Conservation (phyloP, 2,888 invertebrate species). For the Drosophila quinaria region DNA sequence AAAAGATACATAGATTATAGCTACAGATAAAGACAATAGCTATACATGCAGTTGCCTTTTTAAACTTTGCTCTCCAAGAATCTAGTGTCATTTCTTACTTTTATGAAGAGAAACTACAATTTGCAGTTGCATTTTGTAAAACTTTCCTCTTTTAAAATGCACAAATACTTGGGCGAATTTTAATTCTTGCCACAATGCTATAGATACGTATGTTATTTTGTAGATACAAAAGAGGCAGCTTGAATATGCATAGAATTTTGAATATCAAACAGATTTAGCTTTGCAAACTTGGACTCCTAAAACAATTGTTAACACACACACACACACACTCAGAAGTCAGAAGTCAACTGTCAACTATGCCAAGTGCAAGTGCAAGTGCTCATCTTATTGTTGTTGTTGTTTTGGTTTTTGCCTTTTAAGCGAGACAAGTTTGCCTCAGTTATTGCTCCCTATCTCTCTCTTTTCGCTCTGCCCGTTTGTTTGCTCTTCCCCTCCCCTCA, state of each 20-base stretch:
- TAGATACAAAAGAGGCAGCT: neutral
- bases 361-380: slow-evolving; percentile 28
- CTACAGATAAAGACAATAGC: neutral
- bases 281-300: slow-evolving; percentile 10
- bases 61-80: neutral
- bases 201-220: neutral
- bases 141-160: neutral
- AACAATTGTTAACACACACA: slow-evolving; percentile 14
- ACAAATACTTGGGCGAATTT: neutral
- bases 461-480: slow-evolving; percentile 26
- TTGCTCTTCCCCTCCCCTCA: slow-evolving; percentile 14
- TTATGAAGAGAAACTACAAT: neutral
- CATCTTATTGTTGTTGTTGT: slow-evolving; percentile 33
- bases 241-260: neutral
- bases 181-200: neutral
- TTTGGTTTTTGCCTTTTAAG: slow-evolving; percentile 2
- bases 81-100: neutral
- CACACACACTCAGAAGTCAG: slow-evolving; percentile 20
- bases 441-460: slow-evolving; percentile 12
- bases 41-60: neutral
- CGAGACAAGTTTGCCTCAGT: neutral
- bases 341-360: slow-evolving; percentile 49
- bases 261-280: slow-evolving; percentile 8
- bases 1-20: slow-evolving; percentile 2
- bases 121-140: neutral